Conservation (phyloP, 2,888 invertebrate genomes). For the Teleogryllus oceanicus region DNA sequence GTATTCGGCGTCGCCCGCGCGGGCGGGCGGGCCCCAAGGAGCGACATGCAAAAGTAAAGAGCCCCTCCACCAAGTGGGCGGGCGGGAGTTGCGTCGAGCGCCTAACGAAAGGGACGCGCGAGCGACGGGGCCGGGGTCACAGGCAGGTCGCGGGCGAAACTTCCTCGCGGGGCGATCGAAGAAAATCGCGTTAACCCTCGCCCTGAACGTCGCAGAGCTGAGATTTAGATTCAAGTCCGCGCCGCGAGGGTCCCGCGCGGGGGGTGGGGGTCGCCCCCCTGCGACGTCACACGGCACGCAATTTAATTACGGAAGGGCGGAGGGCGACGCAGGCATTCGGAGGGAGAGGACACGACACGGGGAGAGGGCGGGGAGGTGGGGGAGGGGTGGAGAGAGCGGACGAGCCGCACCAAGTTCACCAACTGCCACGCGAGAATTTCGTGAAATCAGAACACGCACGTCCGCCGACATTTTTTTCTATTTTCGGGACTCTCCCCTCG, state of each 20-base stretch:
- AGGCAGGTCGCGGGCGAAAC: not conserved
- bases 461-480: not conserved
- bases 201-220: constrained; percentile 4
- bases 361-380: no score
- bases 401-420: no score
- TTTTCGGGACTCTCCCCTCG: not conserved
- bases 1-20: no score
- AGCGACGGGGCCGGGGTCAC: not conserved
- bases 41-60: not conserved
- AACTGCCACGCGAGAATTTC: not conserved
- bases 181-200: constrained; percentile 5
- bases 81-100: not conserved
- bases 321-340: no score
- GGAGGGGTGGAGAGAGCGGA: no score
- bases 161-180: constrained; percentile 7
- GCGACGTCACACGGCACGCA: no score
- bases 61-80: not conserved
- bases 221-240: not conserved
- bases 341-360: no score
- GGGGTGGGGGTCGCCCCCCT: no score
- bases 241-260: no score
- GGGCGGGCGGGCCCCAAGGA: not conserved
- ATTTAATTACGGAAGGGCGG: no score
- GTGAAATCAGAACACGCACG: constrained; percentile 9
- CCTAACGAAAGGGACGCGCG: not conserved